These are phyloP conservation scores for Caenorhabditis angaria DNA, from an alignment of 2,888 invertebrate species.

Conservation along the genomic window DNA sequence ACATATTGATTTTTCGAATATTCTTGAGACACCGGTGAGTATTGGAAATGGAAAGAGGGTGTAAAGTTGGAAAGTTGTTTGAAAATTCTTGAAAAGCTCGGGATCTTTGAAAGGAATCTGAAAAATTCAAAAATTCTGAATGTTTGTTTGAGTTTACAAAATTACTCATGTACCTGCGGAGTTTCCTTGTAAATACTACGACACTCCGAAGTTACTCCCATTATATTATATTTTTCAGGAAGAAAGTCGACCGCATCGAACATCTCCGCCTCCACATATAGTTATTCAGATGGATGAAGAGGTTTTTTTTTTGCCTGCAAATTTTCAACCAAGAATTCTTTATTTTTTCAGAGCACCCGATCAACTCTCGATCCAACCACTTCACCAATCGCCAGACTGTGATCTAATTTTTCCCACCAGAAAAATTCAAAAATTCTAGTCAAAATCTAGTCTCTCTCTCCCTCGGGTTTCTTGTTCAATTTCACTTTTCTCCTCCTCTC, in stretches of 20 bases:
- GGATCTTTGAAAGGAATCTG: too few species aligned
- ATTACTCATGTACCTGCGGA: too few species aligned
- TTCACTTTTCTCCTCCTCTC: neutral
- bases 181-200: slow-evolving; percentile 2
- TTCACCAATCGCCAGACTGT: neutral
- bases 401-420: neutral
- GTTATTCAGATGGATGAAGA: slow-evolving; percentile 30
- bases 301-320: neutral
- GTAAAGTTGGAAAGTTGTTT: neutral
- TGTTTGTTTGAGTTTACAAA: too few species aligned
- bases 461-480: neutral
- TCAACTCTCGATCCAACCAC: neutral
- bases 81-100: neutral
- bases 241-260: slow-evolving; percentile 22
- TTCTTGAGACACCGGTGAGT: slow-evolving; percentile 14
- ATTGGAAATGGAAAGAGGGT: neutral
- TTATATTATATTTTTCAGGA: neutral
- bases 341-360: neutral
- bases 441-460: neutral
- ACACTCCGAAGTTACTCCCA: too few species aligned
- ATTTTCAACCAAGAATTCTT: neutral
- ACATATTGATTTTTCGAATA: slow-evolving; percentile 38
- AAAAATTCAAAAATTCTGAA: too few species aligned
- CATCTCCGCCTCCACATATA: slow-evolving; percentile 19
- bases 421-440: too few species aligned